Conservation (phyloP, 2,113 vertebrate species). For the Pantherophis guttatus region DNA sequence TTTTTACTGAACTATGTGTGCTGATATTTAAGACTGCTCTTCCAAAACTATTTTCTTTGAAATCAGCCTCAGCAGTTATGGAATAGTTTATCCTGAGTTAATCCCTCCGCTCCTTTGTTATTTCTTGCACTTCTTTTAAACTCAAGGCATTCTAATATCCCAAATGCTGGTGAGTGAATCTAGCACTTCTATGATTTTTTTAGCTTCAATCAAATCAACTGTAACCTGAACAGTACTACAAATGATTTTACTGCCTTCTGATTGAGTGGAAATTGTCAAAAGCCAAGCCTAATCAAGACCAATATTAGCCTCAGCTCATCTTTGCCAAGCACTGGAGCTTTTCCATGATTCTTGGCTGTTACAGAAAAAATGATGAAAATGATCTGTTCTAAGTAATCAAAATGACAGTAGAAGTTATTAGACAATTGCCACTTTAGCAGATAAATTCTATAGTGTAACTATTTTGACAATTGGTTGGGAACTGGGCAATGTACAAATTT, state of each 20-base stretch:
- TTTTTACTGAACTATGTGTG: background rate
- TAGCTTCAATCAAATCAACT: background rate
- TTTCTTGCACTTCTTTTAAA: background rate
- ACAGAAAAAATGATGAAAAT: background rate
- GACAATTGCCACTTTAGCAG: background rate
- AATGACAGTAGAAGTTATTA: background rate
- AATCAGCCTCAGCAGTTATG: background rate
- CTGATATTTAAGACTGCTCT: background rate
- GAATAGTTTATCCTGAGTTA: background rate
- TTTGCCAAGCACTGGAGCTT: background rate
- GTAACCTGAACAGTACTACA: background rate
- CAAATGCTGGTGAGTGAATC: background rate
- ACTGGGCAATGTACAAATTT: background rate
- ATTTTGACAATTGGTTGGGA: background rate
- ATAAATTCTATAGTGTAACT: background rate
- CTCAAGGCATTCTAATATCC: background rate
- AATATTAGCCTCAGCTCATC: background rate
- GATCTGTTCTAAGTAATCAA: background rate
- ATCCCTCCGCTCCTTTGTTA: background rate
- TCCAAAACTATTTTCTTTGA: background rate
- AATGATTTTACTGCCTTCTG: background rate
- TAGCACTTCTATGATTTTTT: background rate
- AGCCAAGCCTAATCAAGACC: background rate
- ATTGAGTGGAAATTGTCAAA: background rate
- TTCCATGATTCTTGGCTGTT: background rate